Conservation (phyloP, 1,140 invertebrate genomes). For the Adoxophyes honmai region DNA sequence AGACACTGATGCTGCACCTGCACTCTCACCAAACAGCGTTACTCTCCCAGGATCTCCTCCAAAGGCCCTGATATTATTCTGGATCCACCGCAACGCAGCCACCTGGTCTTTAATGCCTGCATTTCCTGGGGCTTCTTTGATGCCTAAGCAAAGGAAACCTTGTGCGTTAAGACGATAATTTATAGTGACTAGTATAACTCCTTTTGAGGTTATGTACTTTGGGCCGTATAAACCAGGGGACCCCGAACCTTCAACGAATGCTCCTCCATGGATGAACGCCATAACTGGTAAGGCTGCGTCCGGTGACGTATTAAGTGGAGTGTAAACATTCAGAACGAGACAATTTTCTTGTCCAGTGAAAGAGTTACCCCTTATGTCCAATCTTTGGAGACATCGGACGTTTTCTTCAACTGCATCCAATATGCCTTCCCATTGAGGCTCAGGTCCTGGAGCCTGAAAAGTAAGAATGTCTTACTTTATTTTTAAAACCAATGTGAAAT, state of each 20-base stretch:
- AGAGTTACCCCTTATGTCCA: slow-evolving; percentile 20
- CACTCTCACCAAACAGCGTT: slow-evolving; percentile 48
- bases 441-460: slow-evolving; percentile 70
- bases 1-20: slow-evolving; percentile 44
- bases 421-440: slow-evolving; percentile 73
- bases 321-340: slow-evolving; percentile 53
- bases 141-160: slow-evolving; percentile 39
- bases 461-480: too few relatives aligned
- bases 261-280: slow-evolving; percentile 79
- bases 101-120: slow-evolving; percentile 48
- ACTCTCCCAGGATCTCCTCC: slow-evolving; percentile 40
- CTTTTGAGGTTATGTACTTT: slow-evolving; percentile 74
- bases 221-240: slow-evolving; percentile 63
- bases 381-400: slow-evolving; percentile 54
- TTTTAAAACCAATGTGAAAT: too few relatives aligned
- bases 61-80: slow-evolving; percentile 38
- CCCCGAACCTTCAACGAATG: slow-evolving; percentile 53
- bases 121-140: slow-evolving; percentile 36
- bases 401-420: slow-evolving; percentile 63
- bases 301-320: slow-evolving; percentile 26
- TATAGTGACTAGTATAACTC: slow-evolving; percentile 83
- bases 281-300: slow-evolving; percentile 43
- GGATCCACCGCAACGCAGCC: slow-evolving; percentile 39
- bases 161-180: slow-evolving; percentile 83
- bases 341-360: slow-evolving; percentile 46